Conservation (phyloP, 2,888 invertebrate genomes). For the Athalia rosae region DNA sequence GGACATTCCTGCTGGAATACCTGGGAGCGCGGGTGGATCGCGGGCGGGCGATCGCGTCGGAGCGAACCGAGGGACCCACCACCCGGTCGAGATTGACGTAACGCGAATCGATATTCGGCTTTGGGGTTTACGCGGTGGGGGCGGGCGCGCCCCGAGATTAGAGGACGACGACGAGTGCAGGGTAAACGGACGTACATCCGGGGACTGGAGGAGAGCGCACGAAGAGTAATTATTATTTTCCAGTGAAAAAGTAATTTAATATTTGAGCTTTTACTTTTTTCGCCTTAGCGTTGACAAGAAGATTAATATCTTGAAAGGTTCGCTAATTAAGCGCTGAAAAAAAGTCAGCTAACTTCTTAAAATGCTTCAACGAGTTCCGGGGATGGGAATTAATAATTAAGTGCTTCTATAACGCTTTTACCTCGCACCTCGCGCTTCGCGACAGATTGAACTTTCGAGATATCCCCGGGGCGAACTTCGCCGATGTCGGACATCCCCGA, state of each 20-base stretch:
- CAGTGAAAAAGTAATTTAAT: constrained; percentile 25
- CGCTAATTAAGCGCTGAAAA: constrained; percentile 32
- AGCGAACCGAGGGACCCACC: neutral
- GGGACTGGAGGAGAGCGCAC: neutral
- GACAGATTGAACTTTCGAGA: constrained; percentile 12
- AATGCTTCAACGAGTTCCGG: constrained; percentile 23
- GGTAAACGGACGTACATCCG: neutral
- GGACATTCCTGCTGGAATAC: too few relatives aligned
- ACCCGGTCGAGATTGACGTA: constrained; percentile 12
- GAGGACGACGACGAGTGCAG: neutral
- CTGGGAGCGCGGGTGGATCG: too few relatives aligned
- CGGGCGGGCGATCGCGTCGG: constrained; percentile 7
- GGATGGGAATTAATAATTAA: constrained; percentile 37
- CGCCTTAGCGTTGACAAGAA: constrained; percentile 42
- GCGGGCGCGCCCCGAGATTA: neutral
- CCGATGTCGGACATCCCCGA: too few relatives aligned
- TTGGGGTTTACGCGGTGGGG: neutral
- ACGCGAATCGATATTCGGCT: constrained; percentile 32
- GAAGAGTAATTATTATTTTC: constrained; percentile 33
- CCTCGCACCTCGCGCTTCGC: constrained; percentile 10
- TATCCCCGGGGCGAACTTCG: neutral
- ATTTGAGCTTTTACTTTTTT: constrained; percentile 27
- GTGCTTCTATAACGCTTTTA: constrained; percentile 23
- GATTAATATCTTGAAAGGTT: constrained; percentile 43
- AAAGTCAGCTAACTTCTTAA: constrained; percentile 29